Base-by-base conservation (phyloP, 1,140 invertebrate species). In the Euura saliciscinereae region DNA sequence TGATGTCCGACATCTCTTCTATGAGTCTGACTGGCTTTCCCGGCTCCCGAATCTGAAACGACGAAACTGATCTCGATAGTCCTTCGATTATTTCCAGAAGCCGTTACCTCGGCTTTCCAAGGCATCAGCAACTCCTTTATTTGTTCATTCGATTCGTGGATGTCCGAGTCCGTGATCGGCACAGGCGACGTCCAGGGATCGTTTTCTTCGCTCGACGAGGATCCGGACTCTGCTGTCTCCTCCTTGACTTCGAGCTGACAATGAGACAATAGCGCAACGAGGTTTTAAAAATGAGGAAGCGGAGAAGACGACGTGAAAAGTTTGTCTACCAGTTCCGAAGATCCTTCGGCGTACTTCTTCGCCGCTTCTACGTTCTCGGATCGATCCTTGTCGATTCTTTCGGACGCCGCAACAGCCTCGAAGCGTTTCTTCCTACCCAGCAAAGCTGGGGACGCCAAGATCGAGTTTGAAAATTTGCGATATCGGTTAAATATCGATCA, bases 301-400 rank as follows among this genome's bases (percentile, higher is more conserved):
- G 1, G 28, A 28, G 28, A 28, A 28, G 28, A 28, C 28, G 28
- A 28, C 28, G 28, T 1, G 28, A 28, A 28, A 28, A 13, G 8
- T 64, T 64, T 64, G 8, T 13, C 13, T 64, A 67, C 66, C 10
- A 67, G 43, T 42, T 67, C 66, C 66, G 43, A 67, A 4, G 51
- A 59, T 11, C 10, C 51, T 59, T 69, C 68, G 42, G 45, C n/a
- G 42, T 44, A 45, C 6, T 44, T n/a, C 45, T 69, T 69, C 69
- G 71, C 43, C 44, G 71, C 73, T 74, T 71, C 78, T 74, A 79
- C 80, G 77, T 77, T 81, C 82, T 81, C 75, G 71, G 77, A 74
- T 69, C 66, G 72, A 71, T 75, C 76, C 78, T 81, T 78, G 77
- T 78, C 73, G 75, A 79, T 75, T 78, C 77, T 80, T 80, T 80